Conservation (phyloP, 2,113 vertebrate species). For the Myxocyprinus asiaticus region DNA sequence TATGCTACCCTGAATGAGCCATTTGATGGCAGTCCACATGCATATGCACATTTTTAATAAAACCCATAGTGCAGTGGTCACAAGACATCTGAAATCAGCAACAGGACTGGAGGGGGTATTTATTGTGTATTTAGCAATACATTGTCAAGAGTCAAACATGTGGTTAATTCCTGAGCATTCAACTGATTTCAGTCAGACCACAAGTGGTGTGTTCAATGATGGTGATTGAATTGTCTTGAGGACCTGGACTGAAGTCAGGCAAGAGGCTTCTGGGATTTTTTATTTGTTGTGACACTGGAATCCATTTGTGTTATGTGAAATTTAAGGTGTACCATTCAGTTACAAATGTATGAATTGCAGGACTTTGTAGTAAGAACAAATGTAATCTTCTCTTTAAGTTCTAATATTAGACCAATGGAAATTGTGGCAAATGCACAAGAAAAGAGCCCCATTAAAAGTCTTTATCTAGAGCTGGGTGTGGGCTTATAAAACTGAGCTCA, state of each 20-base stretch:
- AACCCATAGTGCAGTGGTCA: constrained; percentile 32
- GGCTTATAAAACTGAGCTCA: constrained; percentile 30
- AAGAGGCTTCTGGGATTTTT: not conserved
- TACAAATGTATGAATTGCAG: not conserved
- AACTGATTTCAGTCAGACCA: constrained; percentile 18
- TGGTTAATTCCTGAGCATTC: constrained; percentile 15
- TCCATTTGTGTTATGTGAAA: too few species aligned
- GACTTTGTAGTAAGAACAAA: constrained; percentile 2
- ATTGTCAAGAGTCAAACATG: not conserved
- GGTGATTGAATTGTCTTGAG: not conserved
- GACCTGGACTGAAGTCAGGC: not conserved
- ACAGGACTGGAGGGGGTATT: constrained; percentile 34
- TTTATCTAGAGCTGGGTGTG: constrained; percentile 39
- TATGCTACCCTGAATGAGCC: constrained; percentile 47
- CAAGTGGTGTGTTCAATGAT: constrained; percentile 35
- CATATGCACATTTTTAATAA: constrained; percentile 45
- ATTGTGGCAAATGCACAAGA: constrained; percentile 20
- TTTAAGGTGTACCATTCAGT: not conserved
- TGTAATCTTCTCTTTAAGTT: not conserved
- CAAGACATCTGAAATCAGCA: constrained; percentile 36
- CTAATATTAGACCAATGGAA: constrained; percentile 40
- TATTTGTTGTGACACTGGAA: not conserved
- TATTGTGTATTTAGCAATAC: constrained; percentile 40
- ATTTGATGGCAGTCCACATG: constrained; percentile 49
- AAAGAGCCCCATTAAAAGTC: constrained; percentile 27